Conservation (phyloP, 2,888 invertebrate species). For the Diaperis boleti region DNA sequence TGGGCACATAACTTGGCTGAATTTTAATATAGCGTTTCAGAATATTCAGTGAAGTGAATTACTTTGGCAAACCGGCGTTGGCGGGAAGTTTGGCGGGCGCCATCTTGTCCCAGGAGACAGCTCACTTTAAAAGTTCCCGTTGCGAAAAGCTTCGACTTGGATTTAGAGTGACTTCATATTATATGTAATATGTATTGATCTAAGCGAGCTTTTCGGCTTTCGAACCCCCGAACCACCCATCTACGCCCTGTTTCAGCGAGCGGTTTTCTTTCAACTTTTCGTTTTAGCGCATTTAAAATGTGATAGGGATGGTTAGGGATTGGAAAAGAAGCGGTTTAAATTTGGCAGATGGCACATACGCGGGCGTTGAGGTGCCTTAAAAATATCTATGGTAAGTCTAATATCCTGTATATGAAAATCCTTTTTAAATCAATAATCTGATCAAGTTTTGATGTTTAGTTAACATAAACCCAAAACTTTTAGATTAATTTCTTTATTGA, state of each 20-base stretch:
- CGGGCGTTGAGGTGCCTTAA: background rate
- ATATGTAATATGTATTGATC: constrained; percentile 63
- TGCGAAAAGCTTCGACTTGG: constrained; percentile 58
- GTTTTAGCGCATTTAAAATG: constrained; percentile 36
- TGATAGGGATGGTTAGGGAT: constrained; percentile 34
- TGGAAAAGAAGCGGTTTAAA: background rate
- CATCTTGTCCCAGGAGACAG: constrained; percentile 64
- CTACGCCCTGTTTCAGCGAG: constrained; percentile 31
- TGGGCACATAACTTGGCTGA: constrained; percentile 55
- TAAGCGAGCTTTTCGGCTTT: constrained; percentile 31
- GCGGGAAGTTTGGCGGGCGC: constrained; percentile 50
- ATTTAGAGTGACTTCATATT: constrained; percentile 62
- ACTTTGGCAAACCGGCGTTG: constrained; percentile 52
- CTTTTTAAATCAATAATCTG: no score
- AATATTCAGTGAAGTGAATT: constrained; percentile 62
- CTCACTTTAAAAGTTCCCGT: constrained; percentile 64
- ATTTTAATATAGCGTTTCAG: constrained; percentile 58
- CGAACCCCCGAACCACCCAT: constrained; percentile 11
- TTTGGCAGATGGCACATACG: background rate
- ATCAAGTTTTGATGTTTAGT: no score
- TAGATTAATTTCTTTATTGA: no score
- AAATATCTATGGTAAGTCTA: no score
- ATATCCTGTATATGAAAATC: no score
- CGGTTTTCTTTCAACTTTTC: constrained; percentile 38
- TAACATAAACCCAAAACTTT: no score